Evolutionary conservation across 2,888 invertebrate genomes (phyloP), one percentile per base, ranked within the genome.

Genomic region (Trimorus sp.): DNA sequence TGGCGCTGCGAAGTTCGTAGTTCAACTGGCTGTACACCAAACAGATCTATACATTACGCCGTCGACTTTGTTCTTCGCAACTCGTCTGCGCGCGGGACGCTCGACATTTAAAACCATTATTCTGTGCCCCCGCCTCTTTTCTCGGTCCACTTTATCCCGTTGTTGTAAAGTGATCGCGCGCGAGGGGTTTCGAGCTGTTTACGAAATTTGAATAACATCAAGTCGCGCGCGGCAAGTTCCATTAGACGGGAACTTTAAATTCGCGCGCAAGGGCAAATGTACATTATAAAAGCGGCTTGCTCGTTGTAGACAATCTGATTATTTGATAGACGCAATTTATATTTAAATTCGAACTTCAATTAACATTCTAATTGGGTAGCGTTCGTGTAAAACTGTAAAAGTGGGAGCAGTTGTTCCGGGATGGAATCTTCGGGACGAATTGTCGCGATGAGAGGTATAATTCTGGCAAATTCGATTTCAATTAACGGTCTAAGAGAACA

Each of bases 51-150:
- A 37, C 42, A 49, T 68, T 69, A 58, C 69, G 45, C 56, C 48
- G 26, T 38, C 16, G 75, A 74, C 69, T 76, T 69, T 69, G 68
- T 69, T 68, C 69, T 76, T 62, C 14, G n/a, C n/a, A 48, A 62
- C 54, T 60, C 68, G 53, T 69, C 69, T 68, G 62, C 38, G 12
- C 11, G 49, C 66, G 11, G 11, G 75, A 60, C 68, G 42, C 59
- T 60, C 36, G 68, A 69, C 69, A 76, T 76, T 76, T 76, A 62
- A 69, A 76, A 49, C 62, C 69, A 69, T 76, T 76, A 76, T 69
- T 76, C 68, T 36, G 53, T 66, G 26, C 36, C 36, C 40, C 12
- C 42, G 48, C 62, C 56, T 49, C 56, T 26, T 59, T 66, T 53
- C 36, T 14, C 16, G 5, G 36, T 66, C 36, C 37, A 68, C 60